Evolutionary conservation across 2,113 vertebrate genomes (phyloP), one percentile per base, ranked within the genome.

Genomic region (Tauraco erythrolophus): DNA sequence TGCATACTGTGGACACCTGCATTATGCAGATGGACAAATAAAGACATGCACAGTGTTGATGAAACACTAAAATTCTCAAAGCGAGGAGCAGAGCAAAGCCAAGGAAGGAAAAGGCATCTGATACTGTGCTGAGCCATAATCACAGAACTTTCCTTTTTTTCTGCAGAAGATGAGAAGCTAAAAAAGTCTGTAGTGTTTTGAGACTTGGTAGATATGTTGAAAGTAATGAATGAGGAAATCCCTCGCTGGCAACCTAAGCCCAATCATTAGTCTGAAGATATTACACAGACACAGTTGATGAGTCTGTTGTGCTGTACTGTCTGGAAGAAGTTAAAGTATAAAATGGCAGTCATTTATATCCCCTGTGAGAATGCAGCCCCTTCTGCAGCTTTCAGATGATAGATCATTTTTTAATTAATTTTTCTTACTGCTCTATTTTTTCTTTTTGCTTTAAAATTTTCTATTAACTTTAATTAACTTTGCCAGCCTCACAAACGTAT

Each of bases 161-260:
- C 57, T 83, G 84, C 46, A 37, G 28, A 82, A 75, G 71, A 83
- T 83, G 46, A 93, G 79, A 74, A 75, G 61, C 61, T 62, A 24
- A 60, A 81, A 65, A 91, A n/a, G 31, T 82, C 61, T 78, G 51
- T 27, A 53, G 76, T 66, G 80, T 78, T 95, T 93, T 92, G 91
- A 89, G 91, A 83, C 66, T 80, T 37, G 77, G 51, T 86, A 76
- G 76, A 50, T 69, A 33, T 17, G 45, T 90, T 84, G 78, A 65
- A 92, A 72, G 64, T 94, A 92, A 95, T 82, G 82, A 95, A 92
- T 94, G 74, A 94, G 74, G 92, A 95, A 92, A 92, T 96, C 92
- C 79, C 92, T 94, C 51, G 79, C 46, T 82, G 65, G 45, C 82
- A 92, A 78, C 72, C 58, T 92, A 92, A 92, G 89, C 86, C 82